phyloP scores from a whole-genome alignment of 2,113 vertebrate species.

The Ornithorhynchus anatinus region DNA sequence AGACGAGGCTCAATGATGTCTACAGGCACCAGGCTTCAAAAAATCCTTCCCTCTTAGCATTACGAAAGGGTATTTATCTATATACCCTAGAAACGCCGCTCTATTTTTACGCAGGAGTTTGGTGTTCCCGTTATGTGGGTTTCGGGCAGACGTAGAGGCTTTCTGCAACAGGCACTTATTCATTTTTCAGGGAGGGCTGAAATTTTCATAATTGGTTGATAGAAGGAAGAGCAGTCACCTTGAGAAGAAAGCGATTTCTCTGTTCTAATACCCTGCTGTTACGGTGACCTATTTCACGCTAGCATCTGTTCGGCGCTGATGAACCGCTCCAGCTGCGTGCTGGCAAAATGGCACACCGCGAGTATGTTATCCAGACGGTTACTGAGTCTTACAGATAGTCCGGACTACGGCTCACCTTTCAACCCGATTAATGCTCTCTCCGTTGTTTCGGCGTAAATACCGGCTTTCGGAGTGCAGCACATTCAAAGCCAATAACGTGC shows the following conservation, averaged over 20 bases:
- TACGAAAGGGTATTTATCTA: background rate
- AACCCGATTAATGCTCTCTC: constrained; percentile 19
- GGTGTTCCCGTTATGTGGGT: constrained; percentile 21
- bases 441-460: constrained; percentile 28
- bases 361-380: constrained; percentile 22
- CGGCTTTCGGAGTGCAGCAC: too few relatives aligned
- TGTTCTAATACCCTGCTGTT: constrained; percentile 44
- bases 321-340: constrained; percentile 57
- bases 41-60: background rate
- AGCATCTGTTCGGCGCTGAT: constrained; percentile 57
- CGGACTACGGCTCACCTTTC: constrained; percentile 18
- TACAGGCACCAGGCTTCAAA: constrained; percentile 17
- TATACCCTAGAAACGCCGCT: background rate
- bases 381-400: constrained; percentile 32
- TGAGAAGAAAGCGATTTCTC: constrained; percentile 34
- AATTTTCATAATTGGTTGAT: constrained; percentile 58
- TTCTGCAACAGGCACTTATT: background rate
- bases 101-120: background rate
- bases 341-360: constrained; percentile 16
- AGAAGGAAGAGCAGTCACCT: constrained; percentile 52
- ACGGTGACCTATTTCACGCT: constrained; percentile 62
- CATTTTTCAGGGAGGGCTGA: constrained; percentile 42
- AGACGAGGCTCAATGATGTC: constrained; percentile 39
- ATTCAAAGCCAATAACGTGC: too few relatives aligned
- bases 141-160: constrained; percentile 14